Percentiles rank a stretch among this genome's conserved stretches.
Conservation (phyloP, 2,888 invertebrate species). For the Atethmia centrago region DNA sequence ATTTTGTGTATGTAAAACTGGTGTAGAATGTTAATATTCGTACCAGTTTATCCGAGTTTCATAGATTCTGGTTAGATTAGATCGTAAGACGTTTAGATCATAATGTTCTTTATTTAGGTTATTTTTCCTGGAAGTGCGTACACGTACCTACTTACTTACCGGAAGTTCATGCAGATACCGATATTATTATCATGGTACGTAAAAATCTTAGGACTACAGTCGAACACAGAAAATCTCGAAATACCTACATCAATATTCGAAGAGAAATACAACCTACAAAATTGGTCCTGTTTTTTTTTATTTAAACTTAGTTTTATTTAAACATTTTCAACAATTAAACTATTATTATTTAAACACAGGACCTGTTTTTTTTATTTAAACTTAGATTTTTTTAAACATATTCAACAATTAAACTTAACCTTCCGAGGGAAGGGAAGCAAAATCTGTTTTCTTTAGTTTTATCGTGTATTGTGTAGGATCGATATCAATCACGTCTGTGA, state of each 20-base stretch:
- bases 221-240: background rate
- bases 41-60: background rate
- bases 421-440: background rate
- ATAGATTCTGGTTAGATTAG: background rate
- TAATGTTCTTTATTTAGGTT: background rate
- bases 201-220: background rate
- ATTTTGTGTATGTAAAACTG: background rate
- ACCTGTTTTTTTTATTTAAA: too few species aligned
- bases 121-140: background rate
- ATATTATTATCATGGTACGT: background rate
- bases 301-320: background rate
- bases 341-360: too few species aligned
- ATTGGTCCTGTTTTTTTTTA: background rate
- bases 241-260: background rate
- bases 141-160: too few species aligned
- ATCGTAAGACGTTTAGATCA: background rate
- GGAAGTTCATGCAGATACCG: background rate
- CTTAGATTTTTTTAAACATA: background rate
- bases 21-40: background rate
- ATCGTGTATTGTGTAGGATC: too few species aligned
- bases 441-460: too few species aligned
- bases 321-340: background rate
- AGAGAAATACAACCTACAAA: background rate
- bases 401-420: background rate
- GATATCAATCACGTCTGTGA: too few species aligned